Conservation (phyloP, 2,113 vertebrate genomes). For the Muntiacus reevesi region DNA sequence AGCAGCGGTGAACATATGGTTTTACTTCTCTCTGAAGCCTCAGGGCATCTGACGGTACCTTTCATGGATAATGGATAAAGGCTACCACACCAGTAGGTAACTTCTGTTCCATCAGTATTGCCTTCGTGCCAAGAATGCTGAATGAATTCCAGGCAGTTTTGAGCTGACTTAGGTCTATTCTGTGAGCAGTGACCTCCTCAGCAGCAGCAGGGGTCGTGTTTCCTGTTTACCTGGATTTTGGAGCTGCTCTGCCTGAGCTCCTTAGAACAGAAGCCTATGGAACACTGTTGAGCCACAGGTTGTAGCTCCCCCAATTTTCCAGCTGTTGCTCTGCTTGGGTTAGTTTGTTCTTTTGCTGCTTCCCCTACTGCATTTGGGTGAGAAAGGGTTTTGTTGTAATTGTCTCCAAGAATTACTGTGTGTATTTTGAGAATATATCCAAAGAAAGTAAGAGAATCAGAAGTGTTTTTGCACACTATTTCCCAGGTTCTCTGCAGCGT, state of each 20-base stretch:
- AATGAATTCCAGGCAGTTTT: constrained; percentile 13
- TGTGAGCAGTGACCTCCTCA: background rate
- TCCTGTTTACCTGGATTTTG: background rate
- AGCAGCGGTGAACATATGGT: constrained; percentile 63
- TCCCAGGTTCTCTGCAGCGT: background rate
- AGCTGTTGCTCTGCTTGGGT: background rate
- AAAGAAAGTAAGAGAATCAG: background rate
- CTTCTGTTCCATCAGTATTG: constrained; percentile 44
- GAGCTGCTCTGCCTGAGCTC: background rate
- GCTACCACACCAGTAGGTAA: constrained; percentile 62
- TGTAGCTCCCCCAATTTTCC: background rate
- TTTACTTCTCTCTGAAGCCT: constrained; percentile 62
- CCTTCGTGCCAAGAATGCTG: constrained; percentile 45
- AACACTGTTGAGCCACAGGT: background rate
- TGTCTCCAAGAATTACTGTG: background rate
- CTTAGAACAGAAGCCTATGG: background rate
- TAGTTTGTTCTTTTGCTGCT: background rate
- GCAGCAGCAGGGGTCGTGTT: background rate
- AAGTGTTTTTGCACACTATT: background rate
- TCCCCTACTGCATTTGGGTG: background rate
- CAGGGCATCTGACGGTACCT: constrained; percentile 51
- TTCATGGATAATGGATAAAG: constrained; percentile 74
- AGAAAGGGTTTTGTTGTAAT: background rate
- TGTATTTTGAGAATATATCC: background rate
- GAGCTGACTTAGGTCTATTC: constrained; percentile 26